A percentile compares a stretch with the other conserved stretches of the same genome.
These are phyloP conservation scores for Catharus fuscescens DNA, from an alignment of 2,113 vertebrate genomes.

Conservation along the genomic window DNA sequence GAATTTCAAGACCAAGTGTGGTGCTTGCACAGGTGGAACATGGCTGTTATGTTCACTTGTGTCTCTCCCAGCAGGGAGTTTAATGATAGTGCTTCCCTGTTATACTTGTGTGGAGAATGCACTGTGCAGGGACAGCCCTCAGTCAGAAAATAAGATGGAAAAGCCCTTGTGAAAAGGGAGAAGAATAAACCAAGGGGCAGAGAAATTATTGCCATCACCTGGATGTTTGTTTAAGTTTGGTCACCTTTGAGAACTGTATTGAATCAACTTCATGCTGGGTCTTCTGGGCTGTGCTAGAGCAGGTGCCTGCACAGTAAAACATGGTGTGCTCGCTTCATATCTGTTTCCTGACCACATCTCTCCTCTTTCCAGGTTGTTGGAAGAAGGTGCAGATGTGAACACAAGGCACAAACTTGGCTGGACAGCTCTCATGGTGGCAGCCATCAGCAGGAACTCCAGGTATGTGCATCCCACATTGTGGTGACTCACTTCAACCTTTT, in stretches of 20 bases:
- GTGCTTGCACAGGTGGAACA: not conserved
- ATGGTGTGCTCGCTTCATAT: fast-evolving
- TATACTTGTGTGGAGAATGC: not conserved
- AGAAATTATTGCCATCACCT: not conserved
- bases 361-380: conserved; percentile 78
- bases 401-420: conserved; percentile 90
- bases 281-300: not conserved
- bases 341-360: not conserved
- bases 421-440: conserved; percentile 94
- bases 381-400: conserved; percentile 83
- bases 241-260: not conserved
- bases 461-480: not conserved
- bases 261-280: not conserved
- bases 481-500: fast-evolving
- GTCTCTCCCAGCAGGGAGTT: not conserved
- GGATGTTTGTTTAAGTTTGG: not conserved
- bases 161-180: not conserved
- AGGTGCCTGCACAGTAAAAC: not conserved
- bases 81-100: not conserved
- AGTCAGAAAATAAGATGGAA: not conserved
- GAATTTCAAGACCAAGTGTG: not conserved
- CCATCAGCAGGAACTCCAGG: conserved; percentile 90
- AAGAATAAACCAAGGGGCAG: not conserved
- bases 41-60: not conserved
- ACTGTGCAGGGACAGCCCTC: not conserved